Evolutionary conservation across 2,797 vertebrate species (phyloP), one percentile per base, ranked within the genome.

Genomic region (Sphaeramia orbicularis): DNA sequence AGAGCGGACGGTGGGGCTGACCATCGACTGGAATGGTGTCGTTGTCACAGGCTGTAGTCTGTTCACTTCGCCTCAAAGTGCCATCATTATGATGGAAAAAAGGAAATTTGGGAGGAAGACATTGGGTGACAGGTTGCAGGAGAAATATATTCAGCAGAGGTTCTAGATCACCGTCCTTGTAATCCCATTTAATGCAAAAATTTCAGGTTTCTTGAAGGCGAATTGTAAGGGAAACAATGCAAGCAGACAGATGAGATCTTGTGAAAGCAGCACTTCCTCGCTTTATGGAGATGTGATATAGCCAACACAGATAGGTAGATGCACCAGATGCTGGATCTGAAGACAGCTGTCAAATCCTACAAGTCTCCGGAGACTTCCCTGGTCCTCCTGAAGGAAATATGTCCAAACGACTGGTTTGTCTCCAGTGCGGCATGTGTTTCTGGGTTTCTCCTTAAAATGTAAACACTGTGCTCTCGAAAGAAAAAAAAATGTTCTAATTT

Each of bases 161-260:
- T 38, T 49, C 21, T 9, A 1, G 56, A 45, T 79, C 66, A 38
- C 13, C 21, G 68, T 32, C 12, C 47, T 40, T 36, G 48, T 74
- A 80, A 76, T 81, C 81, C 84, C 71, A 87, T 84, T 76, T 40
- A 78, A 74, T 68, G 80, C 72, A 43, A 21, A 65, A 52, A 60
- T 7, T n/a, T 55, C 40, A 15, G 56, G 58, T 52, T 53, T 66
- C 44, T 36, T 10, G 10, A 7, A 30, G 54, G 14, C 43, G 41
- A 21, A 14, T 36, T 15, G n/a, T 42, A 27, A 15, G 49, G 36
- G 27, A 8, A 37, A 32, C 4, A 30, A 60, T 21, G 65, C 36
- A 27, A 42, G 35, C 16, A 36, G 40, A 27, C 12, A 7, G 48
- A 7, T 38, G 50, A 49, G 32, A 48, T 64, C 32, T 50, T n/a